A percentile compares a stretch with the other conserved stretches of the same genome.
Conservation (phyloP, 1,140 invertebrate genomes). For the Drosophila sp. region DNA sequence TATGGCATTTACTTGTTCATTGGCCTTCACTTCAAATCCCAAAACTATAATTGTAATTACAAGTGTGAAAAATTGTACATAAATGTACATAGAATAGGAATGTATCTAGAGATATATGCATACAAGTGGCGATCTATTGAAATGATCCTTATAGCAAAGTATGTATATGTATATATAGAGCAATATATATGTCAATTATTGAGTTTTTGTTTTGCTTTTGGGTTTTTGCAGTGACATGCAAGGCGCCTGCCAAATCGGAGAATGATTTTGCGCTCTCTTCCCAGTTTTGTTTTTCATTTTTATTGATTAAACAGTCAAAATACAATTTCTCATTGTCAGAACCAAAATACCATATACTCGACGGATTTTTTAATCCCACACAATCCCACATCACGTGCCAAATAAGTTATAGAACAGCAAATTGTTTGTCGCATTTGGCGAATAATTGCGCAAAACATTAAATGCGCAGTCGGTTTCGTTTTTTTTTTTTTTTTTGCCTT, state of each 20-base stretch:
- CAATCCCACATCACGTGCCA: constrained; percentile 6
- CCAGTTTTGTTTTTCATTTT: constrained; percentile 24
- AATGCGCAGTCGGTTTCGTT: constrained; percentile 12
- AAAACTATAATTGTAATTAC: constrained; percentile 20
- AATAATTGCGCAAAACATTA: constrained; percentile 44
- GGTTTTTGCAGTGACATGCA: constrained; percentile 67
- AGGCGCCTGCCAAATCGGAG: constrained; percentile 15
- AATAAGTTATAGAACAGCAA: constrained; percentile 11
- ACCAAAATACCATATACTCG: not conserved
- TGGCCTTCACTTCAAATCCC: not conserved
- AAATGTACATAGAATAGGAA: not conserved
- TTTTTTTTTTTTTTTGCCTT: constrained; percentile 13
- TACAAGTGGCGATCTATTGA: not conserved
- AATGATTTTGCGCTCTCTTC: constrained; percentile 33
- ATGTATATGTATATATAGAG: constrained; percentile 20
- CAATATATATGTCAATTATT: not conserved
- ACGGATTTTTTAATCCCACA: constrained; percentile 6
- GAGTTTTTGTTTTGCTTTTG: constrained; percentile 13
- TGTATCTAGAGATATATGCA: constrained; percentile 14
- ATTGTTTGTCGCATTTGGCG: constrained; percentile 13
- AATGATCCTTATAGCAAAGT: not conserved
- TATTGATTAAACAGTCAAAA: constrained; percentile 75
- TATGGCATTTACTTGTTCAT: constrained; percentile 1
- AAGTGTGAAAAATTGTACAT: constrained; percentile 40
- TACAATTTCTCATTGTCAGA: constrained; percentile 46